Conservation (phyloP, 2,797 vertebrate species). For the Hozukius guyotensis region DNA sequence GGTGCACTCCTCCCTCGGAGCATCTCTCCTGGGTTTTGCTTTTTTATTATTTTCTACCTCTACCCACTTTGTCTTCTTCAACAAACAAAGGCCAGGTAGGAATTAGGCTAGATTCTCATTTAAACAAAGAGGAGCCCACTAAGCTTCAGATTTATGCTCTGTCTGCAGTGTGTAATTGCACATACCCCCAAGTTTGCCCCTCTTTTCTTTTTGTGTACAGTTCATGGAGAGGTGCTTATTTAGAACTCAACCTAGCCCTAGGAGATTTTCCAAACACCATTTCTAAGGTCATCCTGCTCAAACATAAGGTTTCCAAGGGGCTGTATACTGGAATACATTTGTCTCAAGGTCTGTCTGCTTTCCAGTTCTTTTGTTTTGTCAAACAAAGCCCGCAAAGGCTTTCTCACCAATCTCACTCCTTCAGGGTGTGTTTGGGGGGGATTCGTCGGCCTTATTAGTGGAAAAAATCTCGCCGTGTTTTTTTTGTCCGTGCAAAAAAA, state of each 20-base stretch:
- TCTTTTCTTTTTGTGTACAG: slow-evolving; percentile 57
- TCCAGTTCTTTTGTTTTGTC: slow-evolving; percentile 68
- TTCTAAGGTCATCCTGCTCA: slow-evolving; percentile 54
- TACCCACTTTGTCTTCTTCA: slow-evolving; percentile 47
- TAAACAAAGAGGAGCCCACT: slow-evolving; percentile 44
- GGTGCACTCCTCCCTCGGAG: slow-evolving; percentile 51
- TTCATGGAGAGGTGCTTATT: slow-evolving; percentile 68
- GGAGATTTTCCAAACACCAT: slow-evolving; percentile 62
- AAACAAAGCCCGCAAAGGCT: slow-evolving; percentile 58
- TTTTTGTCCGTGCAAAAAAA: slow-evolving; percentile 29
- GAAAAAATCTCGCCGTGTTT: slow-evolving; percentile 37
- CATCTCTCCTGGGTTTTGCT: slow-evolving; percentile 68
- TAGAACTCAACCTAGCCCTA: slow-evolving; percentile 62
- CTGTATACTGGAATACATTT: slow-evolving; percentile 57
- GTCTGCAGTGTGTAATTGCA: slow-evolving; percentile 62
- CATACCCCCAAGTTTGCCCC: slow-evolving; percentile 56
- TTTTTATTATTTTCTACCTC: slow-evolving; percentile 68
- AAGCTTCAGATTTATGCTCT: slow-evolving; percentile 53
- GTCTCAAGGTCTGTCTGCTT: slow-evolving; percentile 68
- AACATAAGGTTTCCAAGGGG: slow-evolving; percentile 63
- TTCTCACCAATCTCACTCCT: slow-evolving; percentile 36
- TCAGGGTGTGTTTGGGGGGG: background rate
- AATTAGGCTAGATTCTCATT: slow-evolving; percentile 50
- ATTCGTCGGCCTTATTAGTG: slow-evolving; percentile 53
- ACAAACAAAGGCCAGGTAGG: slow-evolving; percentile 68